A percentile compares a stretch with the other conserved stretches of the same genome.
Conservation (phyloP, 1,140 invertebrate genomes). For the Platorchestia sp. region DNA sequence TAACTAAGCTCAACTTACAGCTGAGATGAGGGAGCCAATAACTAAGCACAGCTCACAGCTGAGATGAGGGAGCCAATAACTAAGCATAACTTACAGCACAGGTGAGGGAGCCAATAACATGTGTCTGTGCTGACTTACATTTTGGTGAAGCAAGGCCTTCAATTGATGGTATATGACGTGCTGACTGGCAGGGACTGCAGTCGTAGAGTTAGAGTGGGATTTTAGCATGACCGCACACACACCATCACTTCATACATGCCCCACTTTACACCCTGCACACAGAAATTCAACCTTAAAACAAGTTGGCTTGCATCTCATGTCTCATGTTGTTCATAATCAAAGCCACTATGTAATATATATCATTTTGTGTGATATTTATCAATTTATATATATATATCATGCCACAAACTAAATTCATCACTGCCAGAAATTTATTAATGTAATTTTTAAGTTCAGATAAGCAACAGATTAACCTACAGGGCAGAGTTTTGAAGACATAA, state of each 20-base stretch:
- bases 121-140: not conserved
- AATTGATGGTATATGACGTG: not conserved
- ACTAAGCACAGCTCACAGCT: not conserved
- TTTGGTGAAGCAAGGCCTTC: not conserved
- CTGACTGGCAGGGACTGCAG: not conserved
- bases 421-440: no score
- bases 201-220: not conserved
- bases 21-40: not conserved
- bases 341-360: no score
- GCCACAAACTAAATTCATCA: no score
- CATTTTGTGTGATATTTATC: no score
- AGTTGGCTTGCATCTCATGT: no score
- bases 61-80: not conserved
- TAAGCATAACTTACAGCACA: not conserved
- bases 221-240: conserved; percentile 34
- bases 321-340: no score
- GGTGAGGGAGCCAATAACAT: not conserved
- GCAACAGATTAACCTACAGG: no score
- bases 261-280: conserved; percentile 4
- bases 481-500: no score
- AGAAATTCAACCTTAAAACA: no score
- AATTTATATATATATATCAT: no score
- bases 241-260: conserved; percentile 24
- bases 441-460: no score
- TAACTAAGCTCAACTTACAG: not conserved